Evolutionary conservation across 2,888 invertebrate genomes (phyloP), one percentile per base, ranked within the genome.

Genomic region (Chaetogeoica ovagalla): DNA sequence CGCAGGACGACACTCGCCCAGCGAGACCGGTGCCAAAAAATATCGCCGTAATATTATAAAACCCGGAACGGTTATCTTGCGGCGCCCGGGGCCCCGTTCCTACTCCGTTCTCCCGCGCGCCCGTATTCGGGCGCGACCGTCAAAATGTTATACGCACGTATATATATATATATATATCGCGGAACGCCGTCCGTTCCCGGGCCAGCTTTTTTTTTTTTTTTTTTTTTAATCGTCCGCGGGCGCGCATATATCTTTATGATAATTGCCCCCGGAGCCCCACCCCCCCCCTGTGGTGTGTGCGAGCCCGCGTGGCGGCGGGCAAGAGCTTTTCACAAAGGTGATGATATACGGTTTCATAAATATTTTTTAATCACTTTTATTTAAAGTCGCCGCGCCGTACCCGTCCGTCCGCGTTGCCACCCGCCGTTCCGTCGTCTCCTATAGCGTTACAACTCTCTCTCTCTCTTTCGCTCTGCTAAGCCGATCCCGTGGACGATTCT

Each of bases 341-440:
- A 79, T 79, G 79, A 79, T 79, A 79, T 79, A 79, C 79, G 79
- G 79, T 79, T 79, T 79, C 79, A 79, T 79, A 79, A 79, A 79
- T 79, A 79, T 79, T 79, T 79, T 79, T 79, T 79, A 79, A 79
- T 79, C 79, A 65, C 79, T 79, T 79, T 79, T 65, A 79, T 79
- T 30, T 70, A 79, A 79, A 79, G 79, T 79, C 79, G 70, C 63
- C 15, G 79, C 70, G 62, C 71, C 69, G 62, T 55, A 55, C 48
- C 48, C 21, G 57, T 21, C 55, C 59, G 5, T 15, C 30, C 30
- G 30, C 4, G 30, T 43, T 43, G 21, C 17, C 17, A 13, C 1
- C 17, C 17, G 4, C 30, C 43, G n/a, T 43, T 2, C 2, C 65
- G 13, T 13, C 21, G 43, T n/a, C n/a, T n/a, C n/a, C n/a, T n/a